Conservation (phyloP, 2,888 invertebrate species). For the Ormyrus pomaceus region DNA sequence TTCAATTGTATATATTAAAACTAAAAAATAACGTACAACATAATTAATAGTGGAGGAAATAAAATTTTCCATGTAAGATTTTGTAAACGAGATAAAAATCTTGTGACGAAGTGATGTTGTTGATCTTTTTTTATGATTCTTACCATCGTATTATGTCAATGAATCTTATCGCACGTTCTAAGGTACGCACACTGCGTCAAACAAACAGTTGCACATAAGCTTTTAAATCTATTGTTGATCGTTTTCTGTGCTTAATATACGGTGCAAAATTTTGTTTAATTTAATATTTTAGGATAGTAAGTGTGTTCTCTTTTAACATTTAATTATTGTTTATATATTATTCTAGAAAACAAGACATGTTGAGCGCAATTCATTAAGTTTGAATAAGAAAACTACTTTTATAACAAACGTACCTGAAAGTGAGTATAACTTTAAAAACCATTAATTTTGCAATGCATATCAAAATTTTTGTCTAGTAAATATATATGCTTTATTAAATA, state of each 20-base stretch:
- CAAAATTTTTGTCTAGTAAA: too few relatives aligned
- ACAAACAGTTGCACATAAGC: conserved; percentile 10
- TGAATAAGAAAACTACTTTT: too few relatives aligned
- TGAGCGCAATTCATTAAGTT: too few relatives aligned
- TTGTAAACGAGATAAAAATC: conserved; percentile 41
- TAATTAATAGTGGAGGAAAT: conserved; percentile 10
- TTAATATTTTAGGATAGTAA: too few relatives aligned
- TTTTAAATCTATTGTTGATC: conserved; percentile 27
- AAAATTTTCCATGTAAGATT: conserved; percentile 38
- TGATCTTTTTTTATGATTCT: conserved; percentile 46
- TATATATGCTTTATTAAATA: too few relatives aligned
- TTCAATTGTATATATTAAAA: background rate
- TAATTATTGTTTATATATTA: too few relatives aligned
- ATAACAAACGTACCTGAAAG: conserved; percentile 14
- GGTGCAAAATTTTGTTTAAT: too few relatives aligned
- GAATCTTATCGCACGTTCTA: conserved; percentile 40
- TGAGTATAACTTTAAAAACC: background rate
- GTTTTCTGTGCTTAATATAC: too few relatives aligned
- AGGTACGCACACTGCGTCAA: conserved; percentile 30
- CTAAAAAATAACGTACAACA: background rate
- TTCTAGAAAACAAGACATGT: too few relatives aligned
- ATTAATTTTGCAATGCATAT: background rate
- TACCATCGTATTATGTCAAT: conserved; percentile 41
- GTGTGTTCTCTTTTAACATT: too few relatives aligned
- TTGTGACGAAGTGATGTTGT: conserved; percentile 40